These are phyloP conservation scores for Riparia riparia DNA, from an alignment of 2,113 vertebrate species.

Conservation along the genomic window DNA sequence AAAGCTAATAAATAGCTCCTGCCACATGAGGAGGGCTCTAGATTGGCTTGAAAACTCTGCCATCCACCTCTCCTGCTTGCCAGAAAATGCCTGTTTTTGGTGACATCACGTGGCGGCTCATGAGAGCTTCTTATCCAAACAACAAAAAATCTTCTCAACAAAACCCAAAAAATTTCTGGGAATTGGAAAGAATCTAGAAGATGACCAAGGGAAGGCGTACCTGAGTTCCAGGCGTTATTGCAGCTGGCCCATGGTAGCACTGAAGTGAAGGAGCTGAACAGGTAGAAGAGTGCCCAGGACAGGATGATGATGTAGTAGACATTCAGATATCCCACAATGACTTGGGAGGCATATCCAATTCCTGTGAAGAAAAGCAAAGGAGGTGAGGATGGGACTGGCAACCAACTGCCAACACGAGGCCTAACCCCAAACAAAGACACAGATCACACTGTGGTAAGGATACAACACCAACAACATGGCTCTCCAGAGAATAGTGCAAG, in stretches of 20 bases:
- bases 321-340: slow-evolving; percentile 87
- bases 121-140: not conserved
- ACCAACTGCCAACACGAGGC: not conserved
- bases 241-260: slow-evolving; percentile 91
- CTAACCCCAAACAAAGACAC: not conserved
- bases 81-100: not conserved
- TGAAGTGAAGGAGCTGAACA: slow-evolving; percentile 85
- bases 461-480: not conserved
- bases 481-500: not conserved
- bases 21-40: not conserved
- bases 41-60: not conserved
- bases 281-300: slow-evolving; percentile 91
- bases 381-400: not conserved
- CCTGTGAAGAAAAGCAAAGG: slow-evolving; percentile 69
- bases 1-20: not conserved
- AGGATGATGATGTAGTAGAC: slow-evolving; percentile 92
- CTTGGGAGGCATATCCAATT: slow-evolving; percentile 87
- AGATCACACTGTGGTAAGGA: not conserved
- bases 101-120: not conserved
- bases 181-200: not conserved
- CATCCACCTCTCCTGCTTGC: not conserved
- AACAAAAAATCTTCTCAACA: not conserved
- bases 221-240: slow-evolving; percentile 89
- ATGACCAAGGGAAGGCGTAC: slow-evolving; percentile 53
- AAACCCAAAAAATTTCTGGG: not conserved